phyloP scores from a whole-genome alignment of 2,113 vertebrate genomes.

The Guaruba guarouba region DNA sequence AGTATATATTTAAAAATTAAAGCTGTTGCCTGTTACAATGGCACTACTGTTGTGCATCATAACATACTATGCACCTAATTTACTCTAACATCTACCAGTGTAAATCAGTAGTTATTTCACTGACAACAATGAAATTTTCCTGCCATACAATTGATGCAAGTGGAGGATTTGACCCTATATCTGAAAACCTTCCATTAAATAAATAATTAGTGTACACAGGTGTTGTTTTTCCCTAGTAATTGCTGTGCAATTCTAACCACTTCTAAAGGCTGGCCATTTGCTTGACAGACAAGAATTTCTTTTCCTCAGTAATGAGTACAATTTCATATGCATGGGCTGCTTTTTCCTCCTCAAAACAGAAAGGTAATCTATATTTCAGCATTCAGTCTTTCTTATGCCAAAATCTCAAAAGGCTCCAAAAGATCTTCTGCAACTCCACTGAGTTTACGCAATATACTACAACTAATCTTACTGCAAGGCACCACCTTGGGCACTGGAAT shows the following conservation, averaged over 20 bases:
- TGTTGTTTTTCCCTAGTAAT: constrained; percentile 23
- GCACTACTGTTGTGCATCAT: background rate
- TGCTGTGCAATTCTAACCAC: constrained; percentile 6
- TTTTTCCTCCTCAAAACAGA: background rate
- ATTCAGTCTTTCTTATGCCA: background rate
- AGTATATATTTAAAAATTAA: constrained; percentile 31
- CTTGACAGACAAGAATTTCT: constrained; percentile 45
- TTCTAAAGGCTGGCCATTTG: constrained; percentile 37
- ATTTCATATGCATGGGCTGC: background rate
- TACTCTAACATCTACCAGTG: background rate
- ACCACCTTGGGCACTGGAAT: background rate
- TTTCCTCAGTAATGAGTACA: constrained; percentile 41
- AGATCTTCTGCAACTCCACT: background rate
- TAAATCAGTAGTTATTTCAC: background rate
- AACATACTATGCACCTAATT: background rate
- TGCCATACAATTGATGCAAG: background rate
- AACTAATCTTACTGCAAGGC: background rate
- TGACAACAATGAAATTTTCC: background rate
- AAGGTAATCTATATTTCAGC: background rate
- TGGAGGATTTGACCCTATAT: background rate
- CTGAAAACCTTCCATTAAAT: constrained; percentile 2
- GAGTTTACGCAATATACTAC: background rate
- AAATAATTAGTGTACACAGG: constrained; percentile 34
- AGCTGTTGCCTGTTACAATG: background rate
- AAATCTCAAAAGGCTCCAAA: background rate